Evolutionary conservation across 2,888 invertebrate genomes (phyloP), one percentile per base, ranked within the genome.

Genomic region (Noctuana brunneofusca): DNA sequence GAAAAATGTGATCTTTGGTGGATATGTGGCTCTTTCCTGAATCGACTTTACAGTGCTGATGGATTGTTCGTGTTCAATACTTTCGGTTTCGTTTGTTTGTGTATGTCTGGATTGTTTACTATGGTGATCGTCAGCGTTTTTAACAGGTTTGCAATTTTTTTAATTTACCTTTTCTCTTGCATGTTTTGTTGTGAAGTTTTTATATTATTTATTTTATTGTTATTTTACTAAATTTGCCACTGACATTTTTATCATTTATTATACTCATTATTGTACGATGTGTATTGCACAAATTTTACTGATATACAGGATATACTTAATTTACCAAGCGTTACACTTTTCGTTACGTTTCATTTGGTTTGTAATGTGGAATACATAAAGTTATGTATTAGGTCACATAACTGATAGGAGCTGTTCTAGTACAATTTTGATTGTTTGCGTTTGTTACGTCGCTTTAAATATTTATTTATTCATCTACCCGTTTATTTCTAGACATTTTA

Each of bases 61-160:
- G 76, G 79, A 85, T 84, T 79, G 71, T 70, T 72, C 3, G 30
- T 30, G 9, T 30, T 16, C 71, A 70, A 72, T 73, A 73, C 69
- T 70, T 64, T 72, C 66, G 70, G 41, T 41, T 73, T 35, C 35
- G 65, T 69, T 68, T 75, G 68, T 68, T 57, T 64, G 68, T 66
- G 60, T 71, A 69, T 70, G 41, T 69, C 76, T 81, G 89, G 89
- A 88, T 89, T 86, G 79, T 86, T 86, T 83, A 89, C 79, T 84
- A 91, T 91, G 90, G 90, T 91, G 80, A 90, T 91, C 78, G 89
- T 91, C 80, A 85, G 90, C 80, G 90, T 91, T 76, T 91, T 91
- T 79, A 91, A 87, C 85, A 90, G 90, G 90, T 90, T 75, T 84
- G 88, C n/a, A n/a, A 12, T 49, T 62, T 55, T 46, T 49, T 43